These are phyloP conservation scores for Diarsia rubi DNA, from an alignment of 2,888 invertebrate genomes.

Conservation along the genomic window DNA sequence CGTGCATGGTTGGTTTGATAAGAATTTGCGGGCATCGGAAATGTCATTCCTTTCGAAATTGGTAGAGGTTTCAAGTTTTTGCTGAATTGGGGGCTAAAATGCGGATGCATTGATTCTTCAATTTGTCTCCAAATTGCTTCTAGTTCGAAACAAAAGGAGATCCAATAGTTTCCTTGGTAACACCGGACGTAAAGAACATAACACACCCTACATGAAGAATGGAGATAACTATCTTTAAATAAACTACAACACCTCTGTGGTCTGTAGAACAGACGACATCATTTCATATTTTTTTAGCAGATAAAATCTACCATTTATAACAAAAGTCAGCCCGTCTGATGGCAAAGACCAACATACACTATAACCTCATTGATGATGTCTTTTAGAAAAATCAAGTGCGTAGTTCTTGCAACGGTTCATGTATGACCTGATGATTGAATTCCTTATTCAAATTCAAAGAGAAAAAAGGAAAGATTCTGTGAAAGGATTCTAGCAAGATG, in stretches of 20 bases:
- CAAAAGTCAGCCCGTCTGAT: neutral
- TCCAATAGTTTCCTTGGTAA: neutral
- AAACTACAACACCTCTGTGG: neutral
- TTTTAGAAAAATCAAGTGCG: neutral
- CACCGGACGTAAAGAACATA: neutral
- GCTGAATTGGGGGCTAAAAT: neutral
- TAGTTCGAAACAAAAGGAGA: neutral
- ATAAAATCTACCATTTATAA: neutral
- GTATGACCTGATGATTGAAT: neutral
- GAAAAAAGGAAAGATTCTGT: no score
- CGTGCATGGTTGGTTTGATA: neutral
- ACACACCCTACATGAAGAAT: neutral
- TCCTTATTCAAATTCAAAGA: no score
- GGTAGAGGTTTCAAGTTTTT: neutral
- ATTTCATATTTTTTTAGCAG: neutral
- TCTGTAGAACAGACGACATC: neutral
- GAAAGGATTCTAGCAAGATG: neutral
- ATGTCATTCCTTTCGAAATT: neutral
- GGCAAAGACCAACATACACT: neutral
- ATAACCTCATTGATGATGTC: neutral
- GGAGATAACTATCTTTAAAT: neutral
- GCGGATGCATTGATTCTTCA: neutral
- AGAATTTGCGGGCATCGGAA: neutral
- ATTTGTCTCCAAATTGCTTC: neutral
- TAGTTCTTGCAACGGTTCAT: neutral